phyloP scores from a whole-genome alignment of 2,888 invertebrate genomes.

The Trisateles emortualis region DNA sequence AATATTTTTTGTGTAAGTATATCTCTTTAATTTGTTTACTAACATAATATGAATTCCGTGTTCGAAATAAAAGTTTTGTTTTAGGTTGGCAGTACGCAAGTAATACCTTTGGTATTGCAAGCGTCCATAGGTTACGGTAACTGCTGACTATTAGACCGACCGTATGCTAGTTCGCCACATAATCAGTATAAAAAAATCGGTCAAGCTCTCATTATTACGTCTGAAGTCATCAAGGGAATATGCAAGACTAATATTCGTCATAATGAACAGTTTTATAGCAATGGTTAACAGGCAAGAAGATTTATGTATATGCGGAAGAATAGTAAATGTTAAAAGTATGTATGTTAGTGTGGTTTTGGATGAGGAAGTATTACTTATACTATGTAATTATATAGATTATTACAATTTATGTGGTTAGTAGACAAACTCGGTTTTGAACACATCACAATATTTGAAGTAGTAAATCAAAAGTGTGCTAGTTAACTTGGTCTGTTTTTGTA shows the following conservation, averaged over 20 bases:
- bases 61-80: no score
- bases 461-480: constrained; percentile 23
- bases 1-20: no score
- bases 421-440: constrained; percentile 30
- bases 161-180: no score
- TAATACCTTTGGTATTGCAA: no score
- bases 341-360: constrained; percentile 37
- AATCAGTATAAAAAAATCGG: no score
- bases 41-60: no score
- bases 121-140: no score
- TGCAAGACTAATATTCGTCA: constrained; percentile 22
- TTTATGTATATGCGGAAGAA: constrained; percentile 47
- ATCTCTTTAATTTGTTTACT: no score
- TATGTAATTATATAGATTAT: constrained; percentile 30
- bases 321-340: constrained; percentile 29
- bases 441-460: constrained; percentile 10
- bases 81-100: no score
- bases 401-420: constrained; percentile 38
- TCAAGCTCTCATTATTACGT: no score
- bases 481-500: constrained; percentile 1
- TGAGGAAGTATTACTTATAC: constrained; percentile 39
- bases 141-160: no score
- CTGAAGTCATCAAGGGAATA: constrained; percentile 15
- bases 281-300: constrained; percentile 28
- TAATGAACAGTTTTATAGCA: constrained; percentile 23